Percentiles rank a stretch among this genome's conserved stretches.
These are phyloP conservation scores for Pteronura brasiliensis DNA, from an alignment of 2,113 vertebrate species.

Conservation along the genomic window DNA sequence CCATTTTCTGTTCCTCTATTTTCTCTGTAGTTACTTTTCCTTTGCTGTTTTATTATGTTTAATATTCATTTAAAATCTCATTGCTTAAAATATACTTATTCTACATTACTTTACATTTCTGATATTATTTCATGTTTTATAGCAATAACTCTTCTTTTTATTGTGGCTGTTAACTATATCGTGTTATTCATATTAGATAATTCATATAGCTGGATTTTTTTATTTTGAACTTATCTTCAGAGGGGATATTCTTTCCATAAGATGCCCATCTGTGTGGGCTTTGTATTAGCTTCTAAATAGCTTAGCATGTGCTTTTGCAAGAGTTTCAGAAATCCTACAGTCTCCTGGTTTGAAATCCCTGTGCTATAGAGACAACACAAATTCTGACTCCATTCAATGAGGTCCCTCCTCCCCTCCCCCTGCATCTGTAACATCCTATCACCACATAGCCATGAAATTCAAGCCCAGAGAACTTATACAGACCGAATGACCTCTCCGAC, in stretches of 20 bases:
- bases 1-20: neutral
- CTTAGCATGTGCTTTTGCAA: neutral
- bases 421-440: neutral
- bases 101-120: neutral
- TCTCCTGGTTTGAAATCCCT: neutral
- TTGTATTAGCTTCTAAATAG: neutral
- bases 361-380: neutral
- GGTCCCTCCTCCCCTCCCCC: no score
- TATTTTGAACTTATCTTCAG: neutral
- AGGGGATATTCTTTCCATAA: neutral
- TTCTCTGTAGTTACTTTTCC: neutral
- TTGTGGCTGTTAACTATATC: neutral
- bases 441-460: neutral
- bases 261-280: neutral
- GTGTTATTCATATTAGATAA: neutral
- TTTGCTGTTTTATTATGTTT: neutral
- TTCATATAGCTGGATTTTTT: neutral
- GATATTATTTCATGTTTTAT: neutral
- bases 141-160: neutral
- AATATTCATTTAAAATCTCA: neutral
- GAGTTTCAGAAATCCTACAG: neutral
- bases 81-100: neutral
- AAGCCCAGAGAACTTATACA: neutral
- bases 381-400: neutral
- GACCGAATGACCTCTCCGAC: neutral